Evolutionary conservation across 2,113 vertebrate genomes (phyloP).

Genomic region (Pantherophis guttatus): DNA sequence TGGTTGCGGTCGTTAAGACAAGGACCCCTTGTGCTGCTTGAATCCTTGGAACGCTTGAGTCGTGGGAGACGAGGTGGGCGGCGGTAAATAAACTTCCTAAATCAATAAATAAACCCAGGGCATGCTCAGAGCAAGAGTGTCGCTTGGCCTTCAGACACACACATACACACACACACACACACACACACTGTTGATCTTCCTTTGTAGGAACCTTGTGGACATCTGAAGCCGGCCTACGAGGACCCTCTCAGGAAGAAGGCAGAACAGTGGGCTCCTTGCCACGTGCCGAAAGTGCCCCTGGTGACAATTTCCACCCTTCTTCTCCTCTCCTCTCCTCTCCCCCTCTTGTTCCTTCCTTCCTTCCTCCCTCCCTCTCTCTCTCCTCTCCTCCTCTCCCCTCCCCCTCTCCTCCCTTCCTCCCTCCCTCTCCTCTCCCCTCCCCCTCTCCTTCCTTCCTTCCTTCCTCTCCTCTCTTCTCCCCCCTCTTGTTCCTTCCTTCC

Average conservation of each 20-base stretch:
- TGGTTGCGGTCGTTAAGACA: not conserved
- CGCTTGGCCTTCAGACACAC: not conserved
- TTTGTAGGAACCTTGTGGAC: conserved; percentile 82
- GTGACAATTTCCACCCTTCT: conserved; percentile 66
- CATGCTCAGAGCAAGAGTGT: not conserved
- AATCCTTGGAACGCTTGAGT: not conserved
- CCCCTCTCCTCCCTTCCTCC: no score
- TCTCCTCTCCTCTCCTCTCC: no score
- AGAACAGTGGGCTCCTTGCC: conserved; percentile 90
- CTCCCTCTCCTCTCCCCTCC: not conserved
- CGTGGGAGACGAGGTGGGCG: not conserved
- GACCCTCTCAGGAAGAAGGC: conserved; percentile 88
- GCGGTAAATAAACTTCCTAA: no score
- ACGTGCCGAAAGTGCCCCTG: conserved; percentile 75
- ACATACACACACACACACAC: no score
- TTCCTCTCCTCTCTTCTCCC: no score
- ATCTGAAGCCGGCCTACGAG: conserved; percentile 85
- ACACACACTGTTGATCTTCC: not conserved
- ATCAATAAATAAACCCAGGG: no score
- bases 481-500: no score
- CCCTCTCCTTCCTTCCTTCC: no score
- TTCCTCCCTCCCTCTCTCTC: no score
- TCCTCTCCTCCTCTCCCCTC: accelerated
- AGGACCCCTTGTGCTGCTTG: not conserved
- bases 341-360: no score